These are phyloP conservation scores for Halcyon chelicuti DNA, from an alignment of 2,797 vertebrate species.

Conservation along the genomic window DNA sequence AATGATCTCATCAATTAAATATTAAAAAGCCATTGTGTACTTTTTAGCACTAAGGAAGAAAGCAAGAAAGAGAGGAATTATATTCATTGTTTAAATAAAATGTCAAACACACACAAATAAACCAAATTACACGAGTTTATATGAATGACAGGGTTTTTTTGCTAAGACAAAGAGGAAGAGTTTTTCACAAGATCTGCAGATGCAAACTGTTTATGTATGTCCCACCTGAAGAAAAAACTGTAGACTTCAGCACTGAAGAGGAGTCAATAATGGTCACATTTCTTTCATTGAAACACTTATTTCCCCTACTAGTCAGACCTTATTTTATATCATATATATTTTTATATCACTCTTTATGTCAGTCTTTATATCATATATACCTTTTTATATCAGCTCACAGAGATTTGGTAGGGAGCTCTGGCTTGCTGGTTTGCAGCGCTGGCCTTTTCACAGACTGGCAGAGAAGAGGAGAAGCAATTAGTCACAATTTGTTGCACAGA, in stretches of 20 bases:
- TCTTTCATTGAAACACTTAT: neutral
- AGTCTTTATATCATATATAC: too few relatives aligned
- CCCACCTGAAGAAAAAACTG: neutral
- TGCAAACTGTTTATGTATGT: neutral
- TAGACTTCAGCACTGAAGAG: neutral
- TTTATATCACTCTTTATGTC: too few relatives aligned
- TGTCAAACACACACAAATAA: neutral
- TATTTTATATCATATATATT: neutral
- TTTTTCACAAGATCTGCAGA: neutral
- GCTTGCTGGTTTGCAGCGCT: neutral
- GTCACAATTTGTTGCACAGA: neutral
- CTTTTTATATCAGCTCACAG: neutral
- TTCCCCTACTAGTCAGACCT: neutral
- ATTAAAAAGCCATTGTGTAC: constrained; percentile 83
- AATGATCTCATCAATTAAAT: constrained; percentile 87
- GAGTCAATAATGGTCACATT: neutral
- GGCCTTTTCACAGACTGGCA: neutral
- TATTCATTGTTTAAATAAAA: too few relatives aligned
- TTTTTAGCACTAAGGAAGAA: constrained; percentile 59
- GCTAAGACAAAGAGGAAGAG: neutral
- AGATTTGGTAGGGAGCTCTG: neutral
- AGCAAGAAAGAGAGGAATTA: neutral
- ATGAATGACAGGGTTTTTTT: neutral
- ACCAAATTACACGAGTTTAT: neutral
- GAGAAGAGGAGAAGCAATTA: neutral